Conservation (phyloP, 2,888 invertebrate genomes). For the Tenthredo distinguenda region DNA sequence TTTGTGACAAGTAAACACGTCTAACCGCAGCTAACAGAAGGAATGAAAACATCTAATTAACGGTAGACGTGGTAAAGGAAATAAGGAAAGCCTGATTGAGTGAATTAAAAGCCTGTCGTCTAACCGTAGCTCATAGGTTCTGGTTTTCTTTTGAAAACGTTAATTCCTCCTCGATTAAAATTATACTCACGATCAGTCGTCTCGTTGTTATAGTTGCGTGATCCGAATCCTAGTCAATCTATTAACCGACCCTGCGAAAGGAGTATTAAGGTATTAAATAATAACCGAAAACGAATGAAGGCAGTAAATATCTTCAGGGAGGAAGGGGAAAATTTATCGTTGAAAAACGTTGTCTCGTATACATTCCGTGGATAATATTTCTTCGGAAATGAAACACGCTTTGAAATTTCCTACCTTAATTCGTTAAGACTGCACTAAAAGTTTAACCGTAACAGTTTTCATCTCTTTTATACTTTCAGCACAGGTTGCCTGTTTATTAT, state of each 20-base stretch:
- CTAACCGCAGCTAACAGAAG: background rate
- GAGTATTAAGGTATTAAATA: background rate
- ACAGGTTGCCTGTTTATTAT: constrained; percentile 49
- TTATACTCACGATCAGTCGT: background rate
- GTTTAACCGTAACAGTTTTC: background rate
- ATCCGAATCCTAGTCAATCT: background rate
- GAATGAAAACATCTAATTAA: background rate
- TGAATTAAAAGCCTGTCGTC: background rate
- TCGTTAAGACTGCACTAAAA: background rate
- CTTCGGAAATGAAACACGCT: background rate
- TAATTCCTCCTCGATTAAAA: background rate
- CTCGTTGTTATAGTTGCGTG: background rate
- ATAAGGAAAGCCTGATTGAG: background rate
- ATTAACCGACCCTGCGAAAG: background rate
- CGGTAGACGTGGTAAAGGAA: background rate
- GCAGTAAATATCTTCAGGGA: background rate
- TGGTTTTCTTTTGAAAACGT: background rate
- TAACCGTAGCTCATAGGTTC: background rate
- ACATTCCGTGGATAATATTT: background rate
- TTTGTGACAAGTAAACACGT: background rate
- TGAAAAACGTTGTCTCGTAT: background rate
- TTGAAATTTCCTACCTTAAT: background rate
- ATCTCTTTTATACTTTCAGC: constrained; percentile 27
- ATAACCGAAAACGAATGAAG: constrained; percentile 6
- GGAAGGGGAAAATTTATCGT: background rate